Evolutionary conservation across 2,888 invertebrate species (phyloP), one percentile per base, ranked within the genome.

Genomic region (Parnassius orleans): DNA sequence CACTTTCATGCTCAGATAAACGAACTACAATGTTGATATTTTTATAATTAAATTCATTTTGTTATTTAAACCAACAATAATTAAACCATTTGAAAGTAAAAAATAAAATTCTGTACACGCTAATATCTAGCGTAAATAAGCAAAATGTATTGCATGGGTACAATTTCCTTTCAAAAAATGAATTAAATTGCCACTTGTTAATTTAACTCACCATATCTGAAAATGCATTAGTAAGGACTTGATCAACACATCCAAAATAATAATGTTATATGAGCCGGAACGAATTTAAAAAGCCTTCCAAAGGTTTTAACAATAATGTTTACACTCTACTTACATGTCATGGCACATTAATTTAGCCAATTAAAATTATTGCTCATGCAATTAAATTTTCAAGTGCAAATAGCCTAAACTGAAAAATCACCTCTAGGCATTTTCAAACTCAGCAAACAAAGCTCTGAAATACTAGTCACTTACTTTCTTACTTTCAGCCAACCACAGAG

Each of bases 391-490:
- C 50, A 9, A 47, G 43, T 56, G 66, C 61, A 33, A 63, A 64
- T 60, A 63, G 64, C 68, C 58, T 65, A 42, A 66, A 67, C 63
- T 64, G 50, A 59, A 64, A 60, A 47, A 59, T 44, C 59, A 64
- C 50, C 60, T 43, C 53, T 56, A 64, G 59, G 63, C 63, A 33
- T 60, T 65, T 70, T 77, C 78, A 79, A 83, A 71, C 75, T 72
- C 79, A 83, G 83, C 85, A 85, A 80, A 83, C 81, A 81, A 86
- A 86, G 78, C 79, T 78, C 74, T 78, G 79, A 78, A 80, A 76
- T 72, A 75, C 77, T 75, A 74, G 71, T 72, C 78, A 90, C 90
- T 91, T 90, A 91, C 90, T 85, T 81, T 86, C 75, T 85, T 84
- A 84, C 78, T 86, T 81, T 78, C 86, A 86, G 85, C 85, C 79